Evolutionary conservation across 2,888 invertebrate genomes (phyloP), one percentile per base, ranked within the genome.

Genomic region (Cantharis rufa): DNA sequence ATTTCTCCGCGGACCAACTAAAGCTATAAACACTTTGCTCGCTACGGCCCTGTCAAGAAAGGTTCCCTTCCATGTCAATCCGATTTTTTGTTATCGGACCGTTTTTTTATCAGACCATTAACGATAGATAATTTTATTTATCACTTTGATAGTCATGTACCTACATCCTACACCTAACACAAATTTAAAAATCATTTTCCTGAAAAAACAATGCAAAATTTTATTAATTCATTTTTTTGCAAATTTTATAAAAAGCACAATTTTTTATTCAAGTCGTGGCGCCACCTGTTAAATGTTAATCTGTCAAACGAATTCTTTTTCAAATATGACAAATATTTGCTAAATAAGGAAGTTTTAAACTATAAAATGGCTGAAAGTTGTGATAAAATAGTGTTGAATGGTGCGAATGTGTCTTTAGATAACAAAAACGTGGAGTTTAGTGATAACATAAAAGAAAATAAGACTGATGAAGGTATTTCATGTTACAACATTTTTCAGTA

Each of bases 281-380:
- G 73, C 32, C 27, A 15, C 15, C 62, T 70, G 15, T 16, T 18
- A 27, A 70, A 32, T 28, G 16, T 24, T 16, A 66, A 73, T 28
- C 64, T 72, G 75, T 70, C 69, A 75, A 72, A 69, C 21, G 74
- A 62, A 74, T 71, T 71, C 71, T 70, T 75, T 73, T 79, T 74
- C 69, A 79, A 77, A 76, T 74, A 66, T 79, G 80, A 76, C 76
- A 75, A 79, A 79, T 61, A 78, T 80, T 79, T 81, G 78, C 81
- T 79, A 84, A 84, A 84, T 83, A 84, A 81, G 82, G 82, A 84
- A 82, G 82, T 84, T 85, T 84, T 80, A 81, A 83, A 82, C 78
- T 69, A 80, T 83, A 86, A 86, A 83, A 88, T 88, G 88, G 88
- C 89, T 83, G 88, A 88, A 84, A 83, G 85, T 84, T 86, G 85